Base-by-base conservation (phyloP, 1,140 invertebrate species). In the Triops cancriformis region DNA sequence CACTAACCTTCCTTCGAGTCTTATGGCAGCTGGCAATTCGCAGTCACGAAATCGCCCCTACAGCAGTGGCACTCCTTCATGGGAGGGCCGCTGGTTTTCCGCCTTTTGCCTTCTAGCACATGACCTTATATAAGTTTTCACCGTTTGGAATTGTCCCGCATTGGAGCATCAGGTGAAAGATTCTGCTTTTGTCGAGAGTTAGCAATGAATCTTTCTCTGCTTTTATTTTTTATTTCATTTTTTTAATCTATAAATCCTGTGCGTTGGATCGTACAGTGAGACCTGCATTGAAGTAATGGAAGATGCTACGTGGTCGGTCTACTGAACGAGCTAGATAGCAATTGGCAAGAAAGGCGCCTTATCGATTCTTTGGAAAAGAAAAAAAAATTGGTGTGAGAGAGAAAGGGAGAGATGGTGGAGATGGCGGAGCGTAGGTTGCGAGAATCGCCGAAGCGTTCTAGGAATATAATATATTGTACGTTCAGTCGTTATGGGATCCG, bases 21-120 rank as follows among this genome's bases (percentile, higher is more conserved):
- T 64, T 64, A 14, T 64, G 51, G 51, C 51, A 64, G 51, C 51
- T 64, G n/a, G 51, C 51, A 64, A 64, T 64, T 64, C 51, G n/a
- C 51, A 64, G 51, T 64, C 51, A 64, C 51, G 51, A 64, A 23
- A 64, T 64, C 51, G 51, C 51, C 51, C 7, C 51, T 64, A 64
- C 51, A 64, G 51, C 51, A 64, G 51, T 23, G 51, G 51, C 51
- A 64, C 51, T 64, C 51, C 51, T 64, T 64, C 51, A 64, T 64
- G 51, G 51, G 51, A 64, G 51, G 45, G 51, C 51, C 51, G 10
- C 51, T 18, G 51, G 51, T 64, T 64, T 12, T 23, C 51, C 51
- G 51, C 51, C 51, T 64, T 64, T 64, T 64, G 51, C 51, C 51
- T 64, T 64, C 51, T 64, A 64, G 51, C 51, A 14, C 51, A 64